Percentiles rank a stretch among this genome's conserved stretches.
Evolutionary conservation across 1,140 invertebrate species (phyloP).

Genomic region (Ridgeia piscesae): DNA sequence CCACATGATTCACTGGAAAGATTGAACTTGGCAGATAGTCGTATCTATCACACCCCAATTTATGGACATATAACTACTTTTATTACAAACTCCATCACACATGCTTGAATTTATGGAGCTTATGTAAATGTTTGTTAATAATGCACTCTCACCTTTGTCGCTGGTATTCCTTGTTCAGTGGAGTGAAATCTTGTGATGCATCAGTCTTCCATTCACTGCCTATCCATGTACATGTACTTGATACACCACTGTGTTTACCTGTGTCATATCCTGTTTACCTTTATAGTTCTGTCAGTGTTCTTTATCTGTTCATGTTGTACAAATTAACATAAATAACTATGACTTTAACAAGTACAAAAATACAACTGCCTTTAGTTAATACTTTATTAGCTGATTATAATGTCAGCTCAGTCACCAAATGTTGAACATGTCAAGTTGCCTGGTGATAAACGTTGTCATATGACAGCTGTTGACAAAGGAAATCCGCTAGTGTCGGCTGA

Average conservation of each 20-base stretch:
- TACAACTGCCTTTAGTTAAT: not conserved
- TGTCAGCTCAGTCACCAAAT: not conserved
- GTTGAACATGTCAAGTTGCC: not conserved
- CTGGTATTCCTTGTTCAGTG: not conserved
- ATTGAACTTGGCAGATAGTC: not conserved
- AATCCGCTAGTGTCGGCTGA: not conserved
- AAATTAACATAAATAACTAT: not conserved
- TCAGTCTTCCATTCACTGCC: not conserved
- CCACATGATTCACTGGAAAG: not conserved
- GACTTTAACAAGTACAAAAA: not conserved
- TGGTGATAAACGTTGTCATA: not conserved
- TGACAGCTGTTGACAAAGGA: not conserved
- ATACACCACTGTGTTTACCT: not conserved
- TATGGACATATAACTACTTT: too few relatives aligned
- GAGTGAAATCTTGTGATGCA: not conserved
- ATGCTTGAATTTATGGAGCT: not conserved
- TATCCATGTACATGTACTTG: not conserved
- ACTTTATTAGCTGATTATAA: not conserved
- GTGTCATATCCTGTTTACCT: not conserved
- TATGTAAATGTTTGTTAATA: not conserved
- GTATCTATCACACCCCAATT: too few relatives aligned
- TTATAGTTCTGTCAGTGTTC: not conserved
- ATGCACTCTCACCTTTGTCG: not conserved
- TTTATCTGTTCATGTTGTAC: not conserved
- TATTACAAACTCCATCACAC: too few relatives aligned